Conservation (phyloP, 2,797 vertebrate genomes). For the Chiroxiphia lanceolata region DNA sequence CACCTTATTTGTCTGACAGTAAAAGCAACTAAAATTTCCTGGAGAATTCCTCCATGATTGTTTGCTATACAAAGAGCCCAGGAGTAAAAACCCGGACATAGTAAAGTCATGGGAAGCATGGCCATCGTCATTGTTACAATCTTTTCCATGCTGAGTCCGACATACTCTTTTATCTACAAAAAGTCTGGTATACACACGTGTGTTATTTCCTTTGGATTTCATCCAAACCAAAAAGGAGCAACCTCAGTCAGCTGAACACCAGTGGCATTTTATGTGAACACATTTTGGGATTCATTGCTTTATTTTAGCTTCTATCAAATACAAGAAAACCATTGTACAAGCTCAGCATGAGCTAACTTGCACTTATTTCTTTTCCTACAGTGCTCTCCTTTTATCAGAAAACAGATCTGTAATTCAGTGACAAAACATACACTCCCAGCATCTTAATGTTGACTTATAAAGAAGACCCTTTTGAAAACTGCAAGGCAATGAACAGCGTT, state of each 20-base stretch:
- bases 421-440: neutral
- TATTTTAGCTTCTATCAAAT: neutral
- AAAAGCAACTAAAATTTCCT: neutral
- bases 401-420: neutral
- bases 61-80: neutral
- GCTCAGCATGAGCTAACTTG: neutral
- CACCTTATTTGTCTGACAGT: neutral
- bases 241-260: neutral
- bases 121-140: rapidly evolving
- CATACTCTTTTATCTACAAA: neutral
- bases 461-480: neutral
- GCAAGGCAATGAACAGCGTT: neutral
- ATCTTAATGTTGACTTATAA: neutral
- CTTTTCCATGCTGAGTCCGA: neutral
- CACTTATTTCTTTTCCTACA: neutral
- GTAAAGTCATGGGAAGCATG: neutral
- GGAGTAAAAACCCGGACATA: neutral
- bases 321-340: neutral
- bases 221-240: neutral
- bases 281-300: neutral
- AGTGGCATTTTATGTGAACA: neutral
- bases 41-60: neutral
- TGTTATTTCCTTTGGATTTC: neutral
- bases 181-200: neutral
- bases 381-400: neutral